Conservation (phyloP, 1,140 invertebrate species). For the Neelides sp. region DNA sequence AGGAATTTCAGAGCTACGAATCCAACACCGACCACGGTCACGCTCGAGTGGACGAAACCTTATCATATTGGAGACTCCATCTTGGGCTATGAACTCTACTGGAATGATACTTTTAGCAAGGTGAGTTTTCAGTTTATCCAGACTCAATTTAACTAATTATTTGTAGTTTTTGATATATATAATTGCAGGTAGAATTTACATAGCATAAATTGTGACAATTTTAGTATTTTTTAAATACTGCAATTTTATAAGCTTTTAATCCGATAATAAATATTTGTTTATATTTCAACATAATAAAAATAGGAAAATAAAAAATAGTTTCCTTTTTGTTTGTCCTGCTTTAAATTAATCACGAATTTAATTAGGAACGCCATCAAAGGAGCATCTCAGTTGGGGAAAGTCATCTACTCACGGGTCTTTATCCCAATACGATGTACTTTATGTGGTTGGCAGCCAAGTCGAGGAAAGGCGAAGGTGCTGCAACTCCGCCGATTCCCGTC, state of each 20-base stretch:
- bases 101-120: constrained; percentile 91
- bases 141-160: no score
- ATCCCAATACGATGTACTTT: constrained; percentile 90
- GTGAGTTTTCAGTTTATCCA: constrained; percentile 38
- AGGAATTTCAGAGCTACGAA: constrained; percentile 70
- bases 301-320: background rate
- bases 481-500: constrained; percentile 83
- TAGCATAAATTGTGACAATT: background rate
- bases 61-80: constrained; percentile 81
- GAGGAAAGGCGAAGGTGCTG: constrained; percentile 80
- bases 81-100: constrained; percentile 88
- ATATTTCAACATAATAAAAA: constrained; percentile 1
- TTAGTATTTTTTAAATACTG: background rate
- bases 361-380: constrained; percentile 49
- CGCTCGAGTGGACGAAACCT: constrained; percentile 77
- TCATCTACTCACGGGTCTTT: constrained; percentile 72
- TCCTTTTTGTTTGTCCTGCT: background rate
- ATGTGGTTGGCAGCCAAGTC: constrained; percentile 88
- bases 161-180: constrained; percentile 2
- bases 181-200: no score
- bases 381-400: constrained; percentile 66
- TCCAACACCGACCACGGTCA: constrained; percentile 62
- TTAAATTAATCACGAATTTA: constrained; percentile 1
- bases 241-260: no score
- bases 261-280: no score